A percentile compares a stretch with the other conserved stretches of the same genome.
These are phyloP conservation scores for Nebria ingens DNA, from an alignment of 1,140 invertebrate species.

Conservation along the genomic window DNA sequence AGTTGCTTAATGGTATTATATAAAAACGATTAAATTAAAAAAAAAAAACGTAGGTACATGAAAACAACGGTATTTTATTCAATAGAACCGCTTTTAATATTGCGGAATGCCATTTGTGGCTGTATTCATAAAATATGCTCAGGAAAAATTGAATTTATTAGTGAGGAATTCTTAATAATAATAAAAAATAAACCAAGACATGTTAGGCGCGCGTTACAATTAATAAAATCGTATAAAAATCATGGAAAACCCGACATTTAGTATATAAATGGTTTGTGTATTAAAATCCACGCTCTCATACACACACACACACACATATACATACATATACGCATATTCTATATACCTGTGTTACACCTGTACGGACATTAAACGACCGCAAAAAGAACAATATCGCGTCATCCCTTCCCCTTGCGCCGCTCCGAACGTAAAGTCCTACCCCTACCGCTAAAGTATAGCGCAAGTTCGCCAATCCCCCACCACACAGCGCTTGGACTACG, in stretches of 20 bases:
- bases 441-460: background rate
- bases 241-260: background rate
- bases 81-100: no score
- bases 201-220: background rate
- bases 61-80: no score
- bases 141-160: no score
- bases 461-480: background rate
- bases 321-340: background rate
- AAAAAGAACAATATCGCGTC: conserved; percentile 7
- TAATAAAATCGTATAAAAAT: conserved; percentile 3
- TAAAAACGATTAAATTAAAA: no score
- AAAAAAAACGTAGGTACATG: no score
- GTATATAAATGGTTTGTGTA: no score
- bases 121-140: no score
- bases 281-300: no score
- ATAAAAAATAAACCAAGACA: background rate
- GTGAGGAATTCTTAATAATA: background rate
- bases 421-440: background rate
- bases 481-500: background rate
- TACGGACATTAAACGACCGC: background rate
- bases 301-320: no score
- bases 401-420: background rate
- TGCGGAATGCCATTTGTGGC: no score
- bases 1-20: no score
- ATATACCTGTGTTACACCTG: background rate